phyloP scores from a whole-genome alignment of 2,888 invertebrate species.

The Rhaphigaster nebulosa region DNA sequence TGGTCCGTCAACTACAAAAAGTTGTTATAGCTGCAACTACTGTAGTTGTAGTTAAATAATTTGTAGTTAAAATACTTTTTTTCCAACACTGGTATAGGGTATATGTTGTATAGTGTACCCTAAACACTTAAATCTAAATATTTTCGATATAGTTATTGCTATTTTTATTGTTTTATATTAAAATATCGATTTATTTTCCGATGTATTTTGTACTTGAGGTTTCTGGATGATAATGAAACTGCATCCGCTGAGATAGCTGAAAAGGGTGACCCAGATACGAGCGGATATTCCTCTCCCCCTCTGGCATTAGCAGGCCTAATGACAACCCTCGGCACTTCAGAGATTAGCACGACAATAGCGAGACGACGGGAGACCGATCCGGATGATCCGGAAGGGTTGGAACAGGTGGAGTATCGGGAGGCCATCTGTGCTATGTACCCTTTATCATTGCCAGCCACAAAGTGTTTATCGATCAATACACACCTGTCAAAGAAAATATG shows the following conservation, averaged over 20 bases:
- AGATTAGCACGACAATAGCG: slow-evolving; percentile 2
- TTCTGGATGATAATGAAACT: too few species aligned
- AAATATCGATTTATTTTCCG: too few species aligned
- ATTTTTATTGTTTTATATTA: too few species aligned
- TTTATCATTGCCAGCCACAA: background rate
- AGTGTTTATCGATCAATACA: background rate
- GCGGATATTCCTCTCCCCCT: background rate
- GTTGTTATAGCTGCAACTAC: too few species aligned
- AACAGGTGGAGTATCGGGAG: background rate
- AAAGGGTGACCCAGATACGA: background rate
- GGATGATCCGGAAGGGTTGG: slow-evolving; percentile 8
- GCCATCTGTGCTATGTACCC: slow-evolving; percentile 1
- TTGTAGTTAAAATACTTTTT: too few species aligned
- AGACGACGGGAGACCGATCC: background rate
- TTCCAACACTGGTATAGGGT: too few species aligned
- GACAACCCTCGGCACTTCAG: background rate
- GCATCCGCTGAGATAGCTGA: background rate
- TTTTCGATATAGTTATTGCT: too few species aligned
- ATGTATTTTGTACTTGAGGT: too few species aligned
- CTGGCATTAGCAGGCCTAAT: background rate
- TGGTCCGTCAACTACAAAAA: too few species aligned
- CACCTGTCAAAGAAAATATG: background rate
- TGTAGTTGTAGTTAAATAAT: too few species aligned
- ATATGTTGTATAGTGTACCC: too few species aligned
- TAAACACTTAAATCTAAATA: too few species aligned